Evolutionary conservation across 2,113 vertebrate genomes (phyloP), one percentile per base, ranked within the genome.

Genomic region (Poecilia latipinna): DNA sequence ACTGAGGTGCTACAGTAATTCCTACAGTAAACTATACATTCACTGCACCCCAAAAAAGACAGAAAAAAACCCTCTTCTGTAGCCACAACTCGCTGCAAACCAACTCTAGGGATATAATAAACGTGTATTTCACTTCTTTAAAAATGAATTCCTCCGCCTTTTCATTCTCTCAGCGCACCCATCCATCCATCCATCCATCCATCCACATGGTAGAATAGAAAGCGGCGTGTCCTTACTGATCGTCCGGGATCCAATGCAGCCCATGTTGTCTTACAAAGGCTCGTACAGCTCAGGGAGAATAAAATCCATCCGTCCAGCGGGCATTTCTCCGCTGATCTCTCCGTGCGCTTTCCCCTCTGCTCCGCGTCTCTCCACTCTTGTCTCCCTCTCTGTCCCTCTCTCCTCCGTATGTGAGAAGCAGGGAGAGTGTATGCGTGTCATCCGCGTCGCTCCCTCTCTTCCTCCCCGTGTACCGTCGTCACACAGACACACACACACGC

Each of bases 221-320:
- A 65, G 77, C 68, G 61, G 33, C 3, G 80, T 15, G 79, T 68
- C 81, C 93, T 95, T 93, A 95, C 94, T 91, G 90, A 95, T 94
- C 33, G 92, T 93, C 86, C 94, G 89, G 93, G 94, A 95, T 92
- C 94, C 94, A 51, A 95, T 94, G 83, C 94, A 95, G 92, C 94
- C 94, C 94, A 95, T 95, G 91, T 68, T 93, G 91, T 92, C 88
- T 93, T 86, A 93, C 77, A 86, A 83, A 86, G 89, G 90, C 90
- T 89, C 79, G 90, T 75, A 1, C 78, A 90, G 91, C 87, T 88
- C 90, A 71, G 83, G 90, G 90, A 81, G 82, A 87, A 86, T 90
- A 74, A 77, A 78, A 89, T 90, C 90, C 89, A 91, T 91, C 86
- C 88, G 87, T 91, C 87, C 90, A 86, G 86, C 86, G 87, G 86